These are phyloP conservation scores for Lapara coniferarum DNA, from an alignment of 2,888 invertebrate genomes.

Conservation along the genomic window DNA sequence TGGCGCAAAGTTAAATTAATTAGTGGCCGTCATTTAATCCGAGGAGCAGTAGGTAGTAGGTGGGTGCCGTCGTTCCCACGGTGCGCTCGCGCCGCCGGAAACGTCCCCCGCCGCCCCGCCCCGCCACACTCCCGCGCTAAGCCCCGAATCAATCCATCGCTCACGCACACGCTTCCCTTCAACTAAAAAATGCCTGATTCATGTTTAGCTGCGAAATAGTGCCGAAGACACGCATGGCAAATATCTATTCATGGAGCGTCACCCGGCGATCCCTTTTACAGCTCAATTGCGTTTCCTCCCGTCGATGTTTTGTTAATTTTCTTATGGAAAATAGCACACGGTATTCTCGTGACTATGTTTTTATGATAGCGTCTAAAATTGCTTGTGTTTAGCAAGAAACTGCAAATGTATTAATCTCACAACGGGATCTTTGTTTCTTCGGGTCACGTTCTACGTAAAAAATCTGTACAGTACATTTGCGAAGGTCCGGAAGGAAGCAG, in stretches of 20 bases:
- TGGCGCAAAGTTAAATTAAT: slow-evolving; percentile 75
- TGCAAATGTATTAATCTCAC: slow-evolving; percentile 16
- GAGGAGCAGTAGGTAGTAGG: slow-evolving; percentile 75
- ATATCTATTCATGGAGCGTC: slow-evolving; percentile 62
- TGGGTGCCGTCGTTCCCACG: slow-evolving; percentile 78
- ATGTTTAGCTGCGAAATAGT: slow-evolving; percentile 70
- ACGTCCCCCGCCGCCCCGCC: slow-evolving; percentile 51
- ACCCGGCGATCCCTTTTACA: slow-evolving; percentile 61
- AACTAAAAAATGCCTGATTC: slow-evolving; percentile 58
- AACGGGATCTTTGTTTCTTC: slow-evolving; percentile 26
- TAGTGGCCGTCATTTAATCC: slow-evolving; percentile 78
- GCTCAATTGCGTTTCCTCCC: slow-evolving; percentile 71
- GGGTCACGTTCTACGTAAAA: slow-evolving; percentile 30
- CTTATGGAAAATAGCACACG: slow-evolving; percentile 16
- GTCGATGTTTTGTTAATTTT: slow-evolving; percentile 43
- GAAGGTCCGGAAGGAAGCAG: slow-evolving; percentile 60
- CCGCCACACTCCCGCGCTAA: slow-evolving; percentile 57
- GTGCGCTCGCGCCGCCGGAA: slow-evolving; percentile 78
- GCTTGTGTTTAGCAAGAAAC: neutral
- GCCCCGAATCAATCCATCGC: slow-evolving; percentile 71
- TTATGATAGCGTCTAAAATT: neutral
- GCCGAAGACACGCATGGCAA: slow-evolving; percentile 71
- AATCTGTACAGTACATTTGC: slow-evolving; percentile 38
- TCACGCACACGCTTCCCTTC: slow-evolving; percentile 73
- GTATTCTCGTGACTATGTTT: neutral